Percentiles rank a stretch among this genome's conserved stretches.
Evolutionary conservation across 1,140 invertebrate genomes (phyloP).

Genomic region (Chrysopa pallens): DNA sequence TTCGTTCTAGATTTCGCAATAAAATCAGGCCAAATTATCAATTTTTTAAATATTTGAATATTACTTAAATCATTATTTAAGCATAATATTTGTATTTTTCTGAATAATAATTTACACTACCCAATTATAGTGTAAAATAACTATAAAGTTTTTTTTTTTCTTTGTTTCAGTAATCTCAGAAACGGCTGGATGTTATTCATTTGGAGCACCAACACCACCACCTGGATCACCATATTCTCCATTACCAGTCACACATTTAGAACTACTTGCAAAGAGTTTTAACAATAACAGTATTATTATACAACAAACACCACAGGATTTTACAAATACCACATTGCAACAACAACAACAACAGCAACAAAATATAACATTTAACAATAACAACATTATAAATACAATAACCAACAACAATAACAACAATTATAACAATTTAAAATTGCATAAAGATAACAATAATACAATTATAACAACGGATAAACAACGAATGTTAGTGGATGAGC

Average conservation of each 20-base stretch:
- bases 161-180: conserved; percentile 9
- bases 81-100: no score
- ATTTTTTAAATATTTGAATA: no score
- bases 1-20: no score
- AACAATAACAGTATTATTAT: conserved; percentile 10
- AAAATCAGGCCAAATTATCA: no score
- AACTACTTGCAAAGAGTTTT: conserved; percentile 31
- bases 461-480: no score
- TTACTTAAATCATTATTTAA: no score
- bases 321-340: no score
- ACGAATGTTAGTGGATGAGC: no score
- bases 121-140: no score
- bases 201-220: conserved; percentile 45
- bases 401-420: neutral
- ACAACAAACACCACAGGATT: neutral
- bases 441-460: no score
- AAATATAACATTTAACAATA: neutral
- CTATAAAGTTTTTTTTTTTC: conserved; percentile 9
- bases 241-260: conserved; percentile 38
- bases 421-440: neutral
- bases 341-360: neutral
- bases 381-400: neutral
- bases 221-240: conserved; percentile 49
- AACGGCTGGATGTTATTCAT: conserved; percentile 34
- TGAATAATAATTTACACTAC: neutral